These are phyloP conservation scores for Synergus gifuensis DNA, from an alignment of 2,888 invertebrate species.

Conservation along the genomic window DNA sequence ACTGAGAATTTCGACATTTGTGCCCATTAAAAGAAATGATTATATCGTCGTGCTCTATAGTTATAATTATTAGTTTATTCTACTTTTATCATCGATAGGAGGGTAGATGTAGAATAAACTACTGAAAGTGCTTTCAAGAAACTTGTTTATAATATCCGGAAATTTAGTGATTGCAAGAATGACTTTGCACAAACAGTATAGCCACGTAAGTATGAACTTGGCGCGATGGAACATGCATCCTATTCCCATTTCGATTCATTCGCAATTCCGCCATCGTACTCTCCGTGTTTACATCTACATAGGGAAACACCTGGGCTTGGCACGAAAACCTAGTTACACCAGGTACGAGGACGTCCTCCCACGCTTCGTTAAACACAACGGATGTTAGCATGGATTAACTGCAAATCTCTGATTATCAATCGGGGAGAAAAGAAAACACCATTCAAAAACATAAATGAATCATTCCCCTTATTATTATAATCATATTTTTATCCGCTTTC, in stretches of 20 bases:
- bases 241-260: constrained; percentile 55
- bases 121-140: neutral
- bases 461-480: no score
- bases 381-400: constrained; percentile 36
- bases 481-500: no score
- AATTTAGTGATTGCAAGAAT: constrained; percentile 22
- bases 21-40: neutral
- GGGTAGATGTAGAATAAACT: neutral
- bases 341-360: constrained; percentile 50
- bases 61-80: neutral
- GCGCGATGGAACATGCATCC: constrained; percentile 15
- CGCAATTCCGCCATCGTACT: constrained; percentile 39
- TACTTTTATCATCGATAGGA: no score
- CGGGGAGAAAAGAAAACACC: neutral
- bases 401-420: constrained; percentile 24
- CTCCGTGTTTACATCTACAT: constrained; percentile 31
- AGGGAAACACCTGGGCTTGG: constrained; percentile 48
- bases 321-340: constrained; percentile 56
- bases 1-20: neutral
- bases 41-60: no score
- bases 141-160: constrained; percentile 12
- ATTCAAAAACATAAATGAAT: neutral
- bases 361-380: constrained; percentile 48
- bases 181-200: neutral
- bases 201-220: constrained; percentile 25